Evolutionary conservation across 2,113 vertebrate genomes (phyloP), one percentile per base, ranked within the genome.

Genomic region (Spea bombifrons): DNA sequence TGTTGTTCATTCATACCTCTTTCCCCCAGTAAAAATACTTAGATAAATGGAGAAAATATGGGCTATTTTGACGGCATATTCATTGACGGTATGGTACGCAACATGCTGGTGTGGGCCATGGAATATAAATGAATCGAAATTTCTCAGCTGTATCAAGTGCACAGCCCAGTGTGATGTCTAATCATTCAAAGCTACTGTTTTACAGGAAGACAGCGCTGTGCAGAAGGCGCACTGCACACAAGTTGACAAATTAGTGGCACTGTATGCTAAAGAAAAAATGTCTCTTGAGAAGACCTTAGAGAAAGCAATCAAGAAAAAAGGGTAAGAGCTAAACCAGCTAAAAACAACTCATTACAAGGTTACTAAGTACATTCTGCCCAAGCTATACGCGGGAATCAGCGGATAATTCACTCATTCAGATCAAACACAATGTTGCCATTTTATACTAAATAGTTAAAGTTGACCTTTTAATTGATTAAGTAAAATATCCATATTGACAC

Each of bases 241-340:
- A 83, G 94, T 96, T 86, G 97, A 99, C 87, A 99, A 99, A 89
- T 88, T 99, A 75, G 95, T 98, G 86, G 95, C 95, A 9, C 94
- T 92, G 5, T 96, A 97, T 30, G 96, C 98, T 80, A 99, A 98
- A 84, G 97, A 99, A 81, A 99, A 97, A 78, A 89, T 90, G 0
- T 92, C 88, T 8, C 89, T 95, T 3, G 97, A 98, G 87, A 99
- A 98, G 84, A 94, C 93, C 75, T 84, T 99, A 82, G 97, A 99
- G 86, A 99, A 99, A 84, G 94, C 97, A 63, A 93, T 98, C 84
- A 98, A 97, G 90, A 99, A 99, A 86, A 94, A 92, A 63, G 97
- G 97, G 97, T 98, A 92, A 91, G 84, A 81, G 46, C 44, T 50
- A 10, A 72, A 49, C 7, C 12, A 61, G 63, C 44, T 48, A 15